Evolutionary conservation across 2,797 vertebrate species (phyloP).

Genomic region (Phalanger gymnotis): DNA sequence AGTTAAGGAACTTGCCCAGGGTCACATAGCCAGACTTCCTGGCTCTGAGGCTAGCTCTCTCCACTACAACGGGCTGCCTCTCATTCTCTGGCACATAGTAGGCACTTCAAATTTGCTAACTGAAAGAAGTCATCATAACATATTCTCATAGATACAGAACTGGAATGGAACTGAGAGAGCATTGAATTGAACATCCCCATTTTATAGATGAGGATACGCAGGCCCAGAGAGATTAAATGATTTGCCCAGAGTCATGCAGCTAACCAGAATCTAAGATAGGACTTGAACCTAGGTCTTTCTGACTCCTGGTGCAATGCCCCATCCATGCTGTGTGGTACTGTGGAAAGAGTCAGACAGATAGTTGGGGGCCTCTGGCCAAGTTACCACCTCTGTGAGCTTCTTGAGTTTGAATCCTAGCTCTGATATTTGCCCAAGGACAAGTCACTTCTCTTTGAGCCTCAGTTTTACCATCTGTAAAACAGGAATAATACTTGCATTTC

Average conservation of each 20-base stretch:
- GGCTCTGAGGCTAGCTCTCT: background rate
- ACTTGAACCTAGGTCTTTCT: background rate
- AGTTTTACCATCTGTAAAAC: background rate
- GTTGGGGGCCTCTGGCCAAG: background rate
- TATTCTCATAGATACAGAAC: background rate
- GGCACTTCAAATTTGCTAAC: background rate
- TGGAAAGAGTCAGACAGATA: background rate
- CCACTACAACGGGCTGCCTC: background rate
- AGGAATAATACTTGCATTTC: background rate
- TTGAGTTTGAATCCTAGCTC: background rate
- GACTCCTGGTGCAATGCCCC: background rate
- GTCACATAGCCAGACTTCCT: background rate
- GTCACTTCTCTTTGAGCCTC: background rate
- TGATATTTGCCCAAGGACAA: background rate
- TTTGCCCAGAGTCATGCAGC: background rate
- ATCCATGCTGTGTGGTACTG: background rate
- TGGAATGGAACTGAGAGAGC: background rate
- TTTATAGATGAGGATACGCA: background rate
- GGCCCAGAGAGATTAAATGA: background rate
- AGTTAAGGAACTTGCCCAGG: background rate
- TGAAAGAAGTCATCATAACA: background rate
- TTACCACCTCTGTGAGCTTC: background rate
- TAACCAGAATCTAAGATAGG: background rate
- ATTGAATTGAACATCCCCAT: background rate
- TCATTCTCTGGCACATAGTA: background rate